Percentiles rank a stretch among this genome's conserved stretches.
These are phyloP conservation scores for Apis laboriosa DNA, from an alignment of 1,140 invertebrate species.

Conservation along the genomic window DNA sequence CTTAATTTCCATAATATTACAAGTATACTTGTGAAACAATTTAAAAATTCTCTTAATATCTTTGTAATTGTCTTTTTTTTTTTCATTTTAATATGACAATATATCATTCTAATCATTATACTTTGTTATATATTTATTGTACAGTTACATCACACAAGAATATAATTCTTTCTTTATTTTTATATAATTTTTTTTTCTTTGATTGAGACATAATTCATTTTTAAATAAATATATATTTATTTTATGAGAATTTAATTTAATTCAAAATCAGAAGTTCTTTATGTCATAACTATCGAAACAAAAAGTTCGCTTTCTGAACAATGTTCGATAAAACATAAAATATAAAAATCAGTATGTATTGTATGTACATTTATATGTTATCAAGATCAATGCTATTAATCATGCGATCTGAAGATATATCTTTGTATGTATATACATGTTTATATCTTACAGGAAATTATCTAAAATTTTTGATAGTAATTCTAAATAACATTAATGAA, in stretches of 20 bases:
- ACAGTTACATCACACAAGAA: background rate
- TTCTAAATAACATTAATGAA: background rate
- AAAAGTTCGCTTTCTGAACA: background rate
- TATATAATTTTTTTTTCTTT: background rate
- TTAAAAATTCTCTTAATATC: background rate
- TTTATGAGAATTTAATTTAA: background rate
- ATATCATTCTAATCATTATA: background rate
- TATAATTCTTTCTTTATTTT: background rate
- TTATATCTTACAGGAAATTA: slow-evolving; percentile 1
- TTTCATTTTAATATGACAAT: background rate
- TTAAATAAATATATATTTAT: background rate
- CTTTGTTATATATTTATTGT: background rate
- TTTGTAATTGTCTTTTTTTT: background rate
- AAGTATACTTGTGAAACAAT: background rate
- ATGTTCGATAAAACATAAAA: background rate
- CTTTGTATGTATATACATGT: background rate
- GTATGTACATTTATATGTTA: slow-evolving; percentile 16
- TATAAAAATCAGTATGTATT: background rate
- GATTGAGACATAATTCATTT: no score
- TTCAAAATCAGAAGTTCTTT: background rate
- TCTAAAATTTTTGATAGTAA: no score
- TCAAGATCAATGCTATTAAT: slow-evolving; percentile 40
- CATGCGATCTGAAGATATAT: slow-evolving; percentile 40
- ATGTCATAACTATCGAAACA: background rate
- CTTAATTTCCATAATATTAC: slow-evolving; percentile 6